Evolutionary conservation across 2,797 vertebrate species (phyloP).

Genomic region (Coracias cyanogaster): DNA sequence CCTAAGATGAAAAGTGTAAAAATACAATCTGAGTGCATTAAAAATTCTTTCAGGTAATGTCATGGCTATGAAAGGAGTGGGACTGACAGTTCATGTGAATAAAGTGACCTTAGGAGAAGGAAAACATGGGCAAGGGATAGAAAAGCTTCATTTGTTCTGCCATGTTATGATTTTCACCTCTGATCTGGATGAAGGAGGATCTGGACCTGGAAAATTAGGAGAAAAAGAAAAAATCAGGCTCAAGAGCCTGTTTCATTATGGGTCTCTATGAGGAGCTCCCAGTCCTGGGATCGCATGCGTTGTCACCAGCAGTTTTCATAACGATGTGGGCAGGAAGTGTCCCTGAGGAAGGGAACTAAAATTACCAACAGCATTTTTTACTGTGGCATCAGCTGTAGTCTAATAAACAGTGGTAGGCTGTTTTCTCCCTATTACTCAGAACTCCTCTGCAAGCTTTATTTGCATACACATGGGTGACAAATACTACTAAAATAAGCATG

Average conservation of each 20-base stretch:
- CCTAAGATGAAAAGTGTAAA: conserved; percentile 6
- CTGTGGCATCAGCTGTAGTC: conserved; percentile 52
- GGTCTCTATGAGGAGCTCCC: conserved; percentile 5
- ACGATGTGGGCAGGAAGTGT: conserved; percentile 27
- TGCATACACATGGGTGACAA: conserved; percentile 59
- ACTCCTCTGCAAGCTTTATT: conserved; percentile 59
- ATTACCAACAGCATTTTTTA: conserved; percentile 44
- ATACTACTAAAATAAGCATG: conserved; percentile 55
- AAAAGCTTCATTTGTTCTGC: background rate
- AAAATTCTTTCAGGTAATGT: conserved; percentile 2
- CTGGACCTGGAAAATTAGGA: background rate
- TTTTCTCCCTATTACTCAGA: conserved; percentile 65
- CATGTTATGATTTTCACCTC: background rate
- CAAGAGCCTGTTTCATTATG: background rate
- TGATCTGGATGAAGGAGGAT: conserved; percentile 5
- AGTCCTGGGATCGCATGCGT: background rate
- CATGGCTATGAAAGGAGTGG: background rate
- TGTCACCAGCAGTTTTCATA: conserved; percentile 39
- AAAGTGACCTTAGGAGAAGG: conserved; percentile 7
- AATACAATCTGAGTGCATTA: background rate
- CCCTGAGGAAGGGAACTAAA: conserved; percentile 43
- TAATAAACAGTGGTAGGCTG: conserved; percentile 53
- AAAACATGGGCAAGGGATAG: background rate
- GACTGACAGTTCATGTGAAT: conserved; percentile 31
- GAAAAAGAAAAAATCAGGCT: background rate